Percentiles rank a stretch among this genome's conserved stretches.
phyloP scores from a whole-genome alignment of 2,113 vertebrate species.

The Hemibates koningsi region DNA sequence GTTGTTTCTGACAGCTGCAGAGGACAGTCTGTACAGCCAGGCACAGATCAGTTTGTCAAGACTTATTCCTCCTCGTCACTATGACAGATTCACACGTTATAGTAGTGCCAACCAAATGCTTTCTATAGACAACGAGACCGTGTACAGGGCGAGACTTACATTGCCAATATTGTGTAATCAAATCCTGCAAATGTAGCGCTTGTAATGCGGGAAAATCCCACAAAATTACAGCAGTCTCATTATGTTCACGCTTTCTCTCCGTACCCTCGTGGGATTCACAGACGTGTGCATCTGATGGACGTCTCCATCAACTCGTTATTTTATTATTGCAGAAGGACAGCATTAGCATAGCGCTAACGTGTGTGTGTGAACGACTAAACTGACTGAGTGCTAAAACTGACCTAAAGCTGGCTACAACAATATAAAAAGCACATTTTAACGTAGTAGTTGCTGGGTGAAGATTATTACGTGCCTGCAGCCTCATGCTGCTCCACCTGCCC shows the following conservation, averaged over 20 bases:
- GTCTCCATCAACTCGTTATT: not conserved
- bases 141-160: not conserved
- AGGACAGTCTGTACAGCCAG: conserved; percentile 7
- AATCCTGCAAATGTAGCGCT: not conserved
- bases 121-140: not conserved
- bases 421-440: not conserved
- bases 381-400: not conserved
- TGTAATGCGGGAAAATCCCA: not conserved
- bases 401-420: not conserved
- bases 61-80: not conserved
- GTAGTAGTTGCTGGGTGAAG: not conserved
- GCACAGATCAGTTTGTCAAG: not conserved
- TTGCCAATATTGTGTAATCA: not conserved
- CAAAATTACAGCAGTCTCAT: not conserved
- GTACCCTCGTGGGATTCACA: not conserved
- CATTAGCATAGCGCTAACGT: not conserved
- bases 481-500: not conserved
- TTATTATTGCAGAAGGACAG: not conserved
- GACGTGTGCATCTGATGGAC: not conserved
- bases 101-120: not conserved
- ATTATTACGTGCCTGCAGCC: not conserved
- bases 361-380: not conserved
- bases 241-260: too few species aligned
- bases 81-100: not conserved
- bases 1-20: conserved; percentile 57